Evolutionary conservation across 2,113 vertebrate genomes (phyloP), one percentile per base, ranked within the genome.

Genomic region (Nestor notabilis): DNA sequence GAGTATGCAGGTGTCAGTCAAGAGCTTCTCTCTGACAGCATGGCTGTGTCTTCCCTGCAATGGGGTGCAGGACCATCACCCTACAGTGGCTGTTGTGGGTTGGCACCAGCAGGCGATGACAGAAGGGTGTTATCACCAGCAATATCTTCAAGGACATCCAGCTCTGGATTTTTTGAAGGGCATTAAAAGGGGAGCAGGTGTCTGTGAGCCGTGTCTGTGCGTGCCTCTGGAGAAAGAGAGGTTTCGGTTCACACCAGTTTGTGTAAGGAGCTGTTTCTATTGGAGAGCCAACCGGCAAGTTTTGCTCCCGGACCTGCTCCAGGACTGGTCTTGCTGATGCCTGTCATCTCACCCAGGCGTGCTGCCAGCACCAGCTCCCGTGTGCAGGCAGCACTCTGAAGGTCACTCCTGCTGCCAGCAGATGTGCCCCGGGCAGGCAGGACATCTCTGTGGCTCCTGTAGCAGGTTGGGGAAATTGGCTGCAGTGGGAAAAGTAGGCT

Each of bases 311-410:
- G 1, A 49, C 55, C 83, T 78, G 76, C 88, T 70, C 33, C 4
- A 0, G 50, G 44, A 47, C 33, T 0, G 2, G 28, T 64, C 75
- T 65, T 0, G 0, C 4, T 60, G 39, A 44, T 3, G 7, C 60
- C 47, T 31, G 31, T 46, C 6, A 0, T 43, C 56, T 70, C 18
- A 0, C 11, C 83, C 1, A 17, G 95, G 90, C 72, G 0, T 4
- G 35, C 94, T 82, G 93, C 95, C 92, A 83, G 95, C 60, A 1
- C 83, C 76, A 27, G 83, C 95, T 94, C 87, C 91, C 0, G 3
- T n/a, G 25, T 15, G 0, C 65, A 12, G 87, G 81, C 65, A 47
- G 94, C 88, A 64, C 49, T 17, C 58, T 44, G 90, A 95, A 95
- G 94, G 94, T 92, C 86, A 85, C 10, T 0, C 28, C 37, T 65